Base-by-base conservation (phyloP, 2,888 invertebrate genomes). In the Ophion costatus region DNA sequence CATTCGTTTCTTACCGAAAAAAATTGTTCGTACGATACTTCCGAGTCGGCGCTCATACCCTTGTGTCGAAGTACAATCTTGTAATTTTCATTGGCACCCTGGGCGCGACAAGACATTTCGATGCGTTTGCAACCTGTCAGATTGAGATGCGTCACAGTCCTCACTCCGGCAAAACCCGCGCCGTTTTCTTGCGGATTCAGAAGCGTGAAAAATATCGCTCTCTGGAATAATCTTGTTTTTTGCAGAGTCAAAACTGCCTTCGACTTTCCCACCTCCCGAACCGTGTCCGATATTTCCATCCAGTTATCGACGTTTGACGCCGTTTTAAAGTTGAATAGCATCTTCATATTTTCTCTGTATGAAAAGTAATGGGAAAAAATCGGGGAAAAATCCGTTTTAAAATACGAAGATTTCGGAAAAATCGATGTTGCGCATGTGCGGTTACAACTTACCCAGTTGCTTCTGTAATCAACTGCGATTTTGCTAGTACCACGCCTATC, bases 111-210 rank as follows among this genome's bases (percentile, higher is more conserved):
- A 82, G 92, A 93, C 11, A 96, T 91, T 89, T 95, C 94, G 24
- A 96, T 91, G 85, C 94, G 94, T 0, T 94, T 93, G 87, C 94
- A 94, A 11, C 93, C 94, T 0, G 94, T 93, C 6, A 96, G 92
- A 90, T 96, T 92, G 80, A 95, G 94, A 29, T 93, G 90, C 10
- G 94, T 94, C 17, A 93, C 89, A n/a, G 94, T 94, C 84, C 95
- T 92, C 84, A 95, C 94, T 14, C 96, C 96, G 45, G 96, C 96
- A 91, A 96, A 96, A 1, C 96, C 96, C 29, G 96, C 96, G 0
- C 96, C 96, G 87, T 96, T 96, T 10, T 95, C 94, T 92, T 96
- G 96, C 4, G 96, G 96, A 90, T 96, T 96, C 29, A 96, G 90
- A 70, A 96, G 92, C 3, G 95, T 95, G 88, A 96, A 96, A 88